Evolutionary conservation across 2,113 vertebrate species (phyloP).

Genomic region (Taurulus bubalis): DNA sequence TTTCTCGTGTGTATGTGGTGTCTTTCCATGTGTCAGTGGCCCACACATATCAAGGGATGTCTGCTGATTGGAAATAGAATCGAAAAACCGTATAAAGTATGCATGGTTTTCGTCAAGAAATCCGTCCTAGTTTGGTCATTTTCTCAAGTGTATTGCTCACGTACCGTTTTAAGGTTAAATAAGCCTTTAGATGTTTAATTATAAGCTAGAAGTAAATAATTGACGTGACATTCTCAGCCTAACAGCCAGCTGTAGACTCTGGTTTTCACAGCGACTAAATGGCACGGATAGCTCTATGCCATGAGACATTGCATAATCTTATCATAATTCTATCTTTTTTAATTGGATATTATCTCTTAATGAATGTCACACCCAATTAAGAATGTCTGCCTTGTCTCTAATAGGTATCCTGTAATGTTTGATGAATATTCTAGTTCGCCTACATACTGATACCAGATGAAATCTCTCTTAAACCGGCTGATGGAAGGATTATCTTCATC

Average conservation of each 20-base stretch:
- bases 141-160: not conserved
- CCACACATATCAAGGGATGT: not conserved
- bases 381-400: not conserved
- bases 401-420: not conserved
- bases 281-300: not conserved
- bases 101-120: not conserved
- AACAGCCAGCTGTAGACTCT: not conserved
- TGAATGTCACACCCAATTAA: not conserved
- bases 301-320: not conserved
- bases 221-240: not conserved
- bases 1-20: constrained; percentile 17
- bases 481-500: not conserved
- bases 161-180: not conserved
- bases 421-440: not conserved
- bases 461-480: not conserved
- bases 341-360: not conserved
- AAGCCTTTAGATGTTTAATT: not conserved
- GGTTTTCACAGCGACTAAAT: not conserved
- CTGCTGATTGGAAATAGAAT: not conserved
- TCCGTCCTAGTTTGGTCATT: not conserved
- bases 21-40: not conserved
- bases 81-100: not conserved
- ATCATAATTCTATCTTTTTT: not conserved
- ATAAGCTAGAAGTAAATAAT: not conserved
- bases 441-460: not conserved